phyloP scores from a whole-genome alignment of 2,797 vertebrate genomes.

The Enteromius viviparus region DNA sequence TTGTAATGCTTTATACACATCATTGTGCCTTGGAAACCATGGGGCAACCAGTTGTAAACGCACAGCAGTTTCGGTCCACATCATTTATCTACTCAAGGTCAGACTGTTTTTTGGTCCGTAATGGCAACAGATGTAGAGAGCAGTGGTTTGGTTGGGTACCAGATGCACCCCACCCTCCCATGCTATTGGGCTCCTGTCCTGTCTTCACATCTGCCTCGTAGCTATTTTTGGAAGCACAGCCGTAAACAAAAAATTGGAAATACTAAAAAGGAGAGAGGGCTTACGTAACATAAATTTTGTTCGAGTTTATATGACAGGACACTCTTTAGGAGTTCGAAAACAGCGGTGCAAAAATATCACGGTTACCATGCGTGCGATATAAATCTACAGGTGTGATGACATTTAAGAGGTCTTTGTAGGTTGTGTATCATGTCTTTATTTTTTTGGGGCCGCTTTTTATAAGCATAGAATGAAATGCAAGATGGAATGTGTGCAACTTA shows the following conservation, averaged over 20 bases:
- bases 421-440: conserved; percentile 31
- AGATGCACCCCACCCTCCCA: conserved; percentile 18
- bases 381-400: conserved; percentile 49
- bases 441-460: conserved; percentile 2
- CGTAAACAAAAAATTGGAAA: conserved; percentile 57
- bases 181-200: conserved; percentile 40
- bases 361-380: conserved; percentile 23
- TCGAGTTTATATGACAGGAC: conserved; percentile 53
- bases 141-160: neutral
- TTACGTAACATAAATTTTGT: conserved; percentile 57
- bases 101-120: conserved; percentile 18
- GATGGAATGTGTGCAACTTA: conserved; percentile 1
- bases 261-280: conserved; percentile 37
- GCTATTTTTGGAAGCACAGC: conserved; percentile 43
- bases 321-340: conserved; percentile 35
- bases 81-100: conserved; percentile 1
- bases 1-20: neutral
- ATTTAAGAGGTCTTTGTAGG: conserved; percentile 56
- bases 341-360: conserved; percentile 42
- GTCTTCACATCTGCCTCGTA: conserved; percentile 53
- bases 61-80: neutral
- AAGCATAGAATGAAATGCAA: neutral
- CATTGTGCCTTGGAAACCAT: neutral
- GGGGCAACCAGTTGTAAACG: neutral
- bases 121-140: conserved; percentile 50